These are phyloP conservation scores for Apodemus speciosus DNA, from an alignment of 2,113 vertebrate genomes.

Conservation along the genomic window DNA sequence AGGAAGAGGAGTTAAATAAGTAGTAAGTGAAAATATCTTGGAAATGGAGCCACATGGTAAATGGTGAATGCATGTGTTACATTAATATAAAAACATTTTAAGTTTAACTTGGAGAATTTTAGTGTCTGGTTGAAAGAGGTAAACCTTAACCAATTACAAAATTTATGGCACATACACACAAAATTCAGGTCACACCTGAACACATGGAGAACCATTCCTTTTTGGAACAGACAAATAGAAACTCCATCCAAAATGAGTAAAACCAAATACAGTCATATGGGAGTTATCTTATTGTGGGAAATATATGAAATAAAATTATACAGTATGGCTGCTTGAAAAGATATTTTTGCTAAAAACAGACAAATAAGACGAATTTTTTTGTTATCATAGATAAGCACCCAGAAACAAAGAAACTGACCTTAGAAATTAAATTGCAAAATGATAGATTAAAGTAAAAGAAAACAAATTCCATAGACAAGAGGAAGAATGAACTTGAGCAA, in stretches of 20 bases:
- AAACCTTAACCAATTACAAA: not conserved
- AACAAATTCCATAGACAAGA: not conserved
- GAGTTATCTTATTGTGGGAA: not conserved
- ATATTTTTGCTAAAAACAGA: not conserved
- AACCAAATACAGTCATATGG: not conserved
- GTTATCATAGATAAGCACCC: not conserved
- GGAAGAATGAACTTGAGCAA: slow-evolving; percentile 23
- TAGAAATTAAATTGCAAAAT: not conserved
- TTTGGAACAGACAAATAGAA: not conserved
- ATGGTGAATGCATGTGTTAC: not conserved
- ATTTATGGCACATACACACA: not conserved
- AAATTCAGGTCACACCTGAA: not conserved
- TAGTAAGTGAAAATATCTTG: not conserved
- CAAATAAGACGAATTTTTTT: not conserved
- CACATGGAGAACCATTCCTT: not conserved
- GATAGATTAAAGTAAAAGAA: not conserved
- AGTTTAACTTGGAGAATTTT: slow-evolving; percentile 2
- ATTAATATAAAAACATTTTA: not conserved
- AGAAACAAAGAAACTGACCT: not conserved
- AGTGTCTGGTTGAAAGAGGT: not conserved
- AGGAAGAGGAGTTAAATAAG: slow-evolving; percentile 18
- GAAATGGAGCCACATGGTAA: not conserved
- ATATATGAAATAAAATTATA: slow-evolving; percentile 6
- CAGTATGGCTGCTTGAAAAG: not conserved
- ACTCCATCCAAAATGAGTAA: not conserved